Percentiles rank a stretch among this genome's conserved stretches.
Conservation (phyloP, 2,113 vertebrate species). For the Pelvicachromis taeniatus region DNA sequence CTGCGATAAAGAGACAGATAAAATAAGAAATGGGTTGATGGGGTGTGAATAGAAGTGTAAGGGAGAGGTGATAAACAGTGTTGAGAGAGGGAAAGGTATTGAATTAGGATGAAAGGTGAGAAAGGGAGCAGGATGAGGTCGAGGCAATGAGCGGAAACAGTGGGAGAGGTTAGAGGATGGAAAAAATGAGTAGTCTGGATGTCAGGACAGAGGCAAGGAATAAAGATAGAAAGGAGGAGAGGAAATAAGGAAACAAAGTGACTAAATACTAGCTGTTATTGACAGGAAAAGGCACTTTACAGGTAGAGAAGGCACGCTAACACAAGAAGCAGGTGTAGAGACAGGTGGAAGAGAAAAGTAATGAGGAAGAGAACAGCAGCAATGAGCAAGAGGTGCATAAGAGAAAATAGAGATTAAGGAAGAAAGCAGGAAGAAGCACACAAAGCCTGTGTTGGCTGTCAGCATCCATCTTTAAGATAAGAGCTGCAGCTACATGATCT, state of each 20-base stretch:
- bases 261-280: background rate
- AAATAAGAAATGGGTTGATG: slow-evolving; percentile 3
- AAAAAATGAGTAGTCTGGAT: background rate
- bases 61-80: slow-evolving; percentile 8
- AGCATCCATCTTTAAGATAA: slow-evolving; percentile 57
- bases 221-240: background rate
- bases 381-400: background rate
- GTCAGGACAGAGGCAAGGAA: background rate
- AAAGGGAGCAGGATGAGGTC: background rate
- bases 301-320: background rate
- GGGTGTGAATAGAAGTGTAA: slow-evolving; percentile 10
- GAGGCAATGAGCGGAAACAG: background rate
- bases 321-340: background rate
- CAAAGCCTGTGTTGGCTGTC: slow-evolving; percentile 37
- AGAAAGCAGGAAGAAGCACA: background rate
- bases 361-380: background rate
- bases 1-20: slow-evolving; percentile 25
- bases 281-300: background rate
- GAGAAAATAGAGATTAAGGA: slow-evolving; percentile 9
- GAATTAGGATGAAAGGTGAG: slow-evolving; percentile 16
- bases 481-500: slow-evolving; percentile 47
- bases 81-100: background rate
- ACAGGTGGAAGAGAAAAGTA: background rate
- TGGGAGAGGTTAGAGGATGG: background rate
- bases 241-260: background rate